phyloP scores from a whole-genome alignment of 2,113 vertebrate species.

The Phaetusa simplex region DNA sequence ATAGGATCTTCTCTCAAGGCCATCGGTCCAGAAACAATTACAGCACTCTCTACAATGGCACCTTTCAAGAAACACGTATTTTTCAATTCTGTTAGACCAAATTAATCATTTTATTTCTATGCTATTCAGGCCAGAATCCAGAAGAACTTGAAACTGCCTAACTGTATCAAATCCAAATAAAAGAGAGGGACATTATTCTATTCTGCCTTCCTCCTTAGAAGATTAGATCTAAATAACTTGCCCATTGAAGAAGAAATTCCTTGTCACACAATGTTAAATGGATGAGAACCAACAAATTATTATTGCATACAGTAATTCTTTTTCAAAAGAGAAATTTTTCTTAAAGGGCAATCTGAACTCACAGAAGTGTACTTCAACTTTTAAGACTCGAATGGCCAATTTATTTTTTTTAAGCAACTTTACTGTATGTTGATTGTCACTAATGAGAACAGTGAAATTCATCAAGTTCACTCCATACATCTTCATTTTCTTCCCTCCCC shows the following conservation, averaged over 20 bases:
- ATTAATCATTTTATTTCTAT: not conserved
- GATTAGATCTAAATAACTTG: not conserved
- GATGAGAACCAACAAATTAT: not conserved
- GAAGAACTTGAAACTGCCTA: not conserved
- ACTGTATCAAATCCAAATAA: not conserved
- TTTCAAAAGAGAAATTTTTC: not conserved
- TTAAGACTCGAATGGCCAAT: not conserved
- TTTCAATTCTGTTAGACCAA: not conserved
- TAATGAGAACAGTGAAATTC: not conserved
- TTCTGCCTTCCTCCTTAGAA: not conserved
- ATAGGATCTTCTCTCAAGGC: not conserved
- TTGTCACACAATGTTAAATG: not conserved
- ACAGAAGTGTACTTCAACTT: not conserved
- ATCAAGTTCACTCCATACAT: not conserved
- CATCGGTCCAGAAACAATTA: not conserved
- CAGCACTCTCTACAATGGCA: not conserved
- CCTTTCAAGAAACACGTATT: not conserved
- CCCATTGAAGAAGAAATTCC: not conserved
- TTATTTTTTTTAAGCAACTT: not conserved
- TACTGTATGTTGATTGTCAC: not conserved
- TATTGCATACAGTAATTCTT: not conserved
- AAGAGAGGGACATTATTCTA: not conserved
- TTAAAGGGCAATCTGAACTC: not conserved
- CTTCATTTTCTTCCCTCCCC: accelerated
- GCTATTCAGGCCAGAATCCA: not conserved